These are phyloP conservation scores for Heloderma charlesbogerti DNA, from an alignment of 2,113 vertebrate genomes.

Conservation along the genomic window DNA sequence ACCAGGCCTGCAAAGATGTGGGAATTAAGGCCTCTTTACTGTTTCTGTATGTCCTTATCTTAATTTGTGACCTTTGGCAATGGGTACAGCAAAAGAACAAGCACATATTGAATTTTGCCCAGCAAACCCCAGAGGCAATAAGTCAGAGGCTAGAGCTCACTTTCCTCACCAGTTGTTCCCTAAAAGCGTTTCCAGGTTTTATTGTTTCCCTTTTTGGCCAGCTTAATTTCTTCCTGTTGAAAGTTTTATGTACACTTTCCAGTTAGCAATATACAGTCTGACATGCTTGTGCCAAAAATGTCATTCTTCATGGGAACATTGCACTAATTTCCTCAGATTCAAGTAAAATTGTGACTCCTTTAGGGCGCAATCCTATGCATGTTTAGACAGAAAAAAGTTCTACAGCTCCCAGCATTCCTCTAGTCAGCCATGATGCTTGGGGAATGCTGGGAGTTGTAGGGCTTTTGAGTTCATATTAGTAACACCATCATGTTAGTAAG, in stretches of 20 bases:
- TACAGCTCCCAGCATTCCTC: too few species aligned
- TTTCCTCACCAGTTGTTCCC: fast-evolving
- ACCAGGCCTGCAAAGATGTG: constrained; percentile 1
- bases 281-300: neutral
- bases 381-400: too few species aligned
- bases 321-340: constrained; percentile 46
- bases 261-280: constrained; percentile 15
- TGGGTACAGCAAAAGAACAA: neutral
- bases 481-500: too few species aligned
- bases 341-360: constrained; percentile 30
- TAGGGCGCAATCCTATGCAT: too few species aligned
- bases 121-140: constrained; percentile 3
- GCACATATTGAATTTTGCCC: neutral
- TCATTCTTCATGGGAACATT: neutral
- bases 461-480: neutral
- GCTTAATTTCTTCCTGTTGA: constrained; percentile 39
- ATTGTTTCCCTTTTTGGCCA: constrained; percentile 33
- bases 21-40: neutral
- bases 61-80: neutral
- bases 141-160: neutral
- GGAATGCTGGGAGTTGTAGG: too few species aligned
- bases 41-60: neutral
- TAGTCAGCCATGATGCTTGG: too few species aligned
- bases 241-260: constrained; percentile 25
- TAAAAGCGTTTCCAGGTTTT: constrained; percentile 13